Evolutionary conservation across 1,140 invertebrate genomes (phyloP).

Genomic region (Acromyrmex charruanus): DNA sequence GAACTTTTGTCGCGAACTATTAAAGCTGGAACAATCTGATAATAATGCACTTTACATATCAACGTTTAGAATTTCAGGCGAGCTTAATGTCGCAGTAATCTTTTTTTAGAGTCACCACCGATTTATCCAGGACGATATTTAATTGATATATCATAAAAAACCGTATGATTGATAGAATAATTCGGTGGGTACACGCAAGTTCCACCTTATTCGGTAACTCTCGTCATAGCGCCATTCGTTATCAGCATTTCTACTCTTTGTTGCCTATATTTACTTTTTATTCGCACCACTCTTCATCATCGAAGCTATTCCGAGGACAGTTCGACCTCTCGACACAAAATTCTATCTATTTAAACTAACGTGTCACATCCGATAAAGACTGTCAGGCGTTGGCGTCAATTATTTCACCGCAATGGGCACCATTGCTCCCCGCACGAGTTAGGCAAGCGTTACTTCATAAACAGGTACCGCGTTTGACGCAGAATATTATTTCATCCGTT

Average conservation of each 20-base stretch:
- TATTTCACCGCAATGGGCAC: conserved; percentile 33
- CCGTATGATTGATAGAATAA: conserved; percentile 44
- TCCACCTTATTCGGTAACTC: conserved; percentile 41
- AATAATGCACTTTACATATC: conserved; percentile 16
- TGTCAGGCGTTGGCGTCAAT: conserved; percentile 49
- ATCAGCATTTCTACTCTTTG: conserved; percentile 56
- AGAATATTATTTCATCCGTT: conserved; percentile 23
- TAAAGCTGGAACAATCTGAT: conserved; percentile 9
- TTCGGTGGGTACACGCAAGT: conserved; percentile 8
- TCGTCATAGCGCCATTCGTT: conserved; percentile 51
- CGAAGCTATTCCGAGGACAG: conserved; percentile 52
- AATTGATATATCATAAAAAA: conserved; percentile 22
- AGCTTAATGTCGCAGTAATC: not conserved
- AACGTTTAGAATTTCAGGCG: conserved; percentile 8
- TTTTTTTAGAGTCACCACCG: not conserved
- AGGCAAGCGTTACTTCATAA: conserved; percentile 45
- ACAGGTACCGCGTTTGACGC: not conserved
- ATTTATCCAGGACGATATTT: conserved; percentile 27
- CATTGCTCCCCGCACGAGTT: conserved; percentile 18
- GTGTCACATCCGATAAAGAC: conserved; percentile 55
- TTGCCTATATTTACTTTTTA: conserved; percentile 60
- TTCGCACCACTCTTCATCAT: conserved; percentile 56
- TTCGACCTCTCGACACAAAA: conserved; percentile 59
- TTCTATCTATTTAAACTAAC: conserved; percentile 64
- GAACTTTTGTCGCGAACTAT: not conserved